Evolutionary conservation across 2,113 vertebrate genomes (phyloP).

Genomic region (Hemichromis elongatus): DNA sequence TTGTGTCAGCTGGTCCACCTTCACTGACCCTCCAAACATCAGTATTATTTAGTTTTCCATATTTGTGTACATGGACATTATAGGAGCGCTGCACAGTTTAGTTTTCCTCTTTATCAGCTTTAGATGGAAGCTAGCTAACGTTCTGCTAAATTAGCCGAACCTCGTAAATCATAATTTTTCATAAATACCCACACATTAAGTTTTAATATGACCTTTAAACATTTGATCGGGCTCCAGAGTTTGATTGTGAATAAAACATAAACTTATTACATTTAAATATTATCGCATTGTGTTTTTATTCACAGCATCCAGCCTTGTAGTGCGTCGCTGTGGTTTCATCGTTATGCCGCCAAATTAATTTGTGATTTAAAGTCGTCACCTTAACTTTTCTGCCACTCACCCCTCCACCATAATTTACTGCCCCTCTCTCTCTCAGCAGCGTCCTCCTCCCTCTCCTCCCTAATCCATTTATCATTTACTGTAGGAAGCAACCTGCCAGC

Average conservation of each 20-base stretch:
- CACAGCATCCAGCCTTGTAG: not conserved
- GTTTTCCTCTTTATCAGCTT: not conserved
- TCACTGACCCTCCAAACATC: not conserved
- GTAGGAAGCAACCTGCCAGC: slow-evolving; percentile 70
- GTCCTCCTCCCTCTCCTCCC: slow-evolving; percentile 24
- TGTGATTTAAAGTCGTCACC: not conserved
- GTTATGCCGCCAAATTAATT: not conserved
- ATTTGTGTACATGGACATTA: not conserved
- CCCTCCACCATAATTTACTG: not conserved
- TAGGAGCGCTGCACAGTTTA: not conserved
- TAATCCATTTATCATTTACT: slow-evolving; percentile 62
- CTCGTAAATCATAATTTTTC: not conserved
- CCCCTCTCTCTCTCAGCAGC: not conserved
- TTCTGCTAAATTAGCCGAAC: not conserved
- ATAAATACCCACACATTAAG: not conserved
- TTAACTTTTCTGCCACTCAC: not conserved
- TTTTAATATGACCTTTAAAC: not conserved
- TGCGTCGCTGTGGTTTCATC: not conserved
- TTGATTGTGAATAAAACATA: not conserved
- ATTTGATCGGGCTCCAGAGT: not conserved
- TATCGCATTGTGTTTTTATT: not conserved
- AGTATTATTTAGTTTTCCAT: not conserved
- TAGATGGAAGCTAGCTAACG: not conserved
- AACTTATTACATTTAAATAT: not conserved
- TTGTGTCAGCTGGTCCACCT: not conserved